Evolutionary conservation across 2,113 vertebrate genomes (phyloP), one percentile per base, ranked within the genome.

Genomic region (Ictalurus punctatus): DNA sequence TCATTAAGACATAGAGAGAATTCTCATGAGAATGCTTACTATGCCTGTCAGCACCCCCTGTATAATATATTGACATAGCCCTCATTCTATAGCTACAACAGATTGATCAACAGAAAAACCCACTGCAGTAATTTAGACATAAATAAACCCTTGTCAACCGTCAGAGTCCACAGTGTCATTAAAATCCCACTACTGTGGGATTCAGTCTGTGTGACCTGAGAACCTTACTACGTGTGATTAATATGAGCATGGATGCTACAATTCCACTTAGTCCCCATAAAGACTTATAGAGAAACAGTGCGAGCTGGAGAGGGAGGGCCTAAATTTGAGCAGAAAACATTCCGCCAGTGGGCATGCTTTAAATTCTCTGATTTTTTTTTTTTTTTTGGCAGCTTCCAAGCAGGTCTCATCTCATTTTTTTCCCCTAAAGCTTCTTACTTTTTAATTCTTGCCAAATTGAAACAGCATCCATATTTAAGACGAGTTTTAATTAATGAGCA

Each of bases 311-410:
- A 86, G 79, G 86, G 63, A 82, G 40, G 61, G 92, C 93, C 93
- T 92, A 94, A 92, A 92, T 93, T 80, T 90, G 94, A 92, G 88
- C 90, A 92, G 92, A 93, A 95, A 94, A 93, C 92, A 94, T 95
- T 93, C 93, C 91, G 94, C 95, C 94, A 95, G 88, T 94, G 93
- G 93, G 87, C 93, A 92, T 92, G 93, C 94, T 95, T 94, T 93
- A 95, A 94, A 95, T 94, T 95, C 93, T 91, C 88, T 83, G 74
- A 78, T 52, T 54, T 79, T 71, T 91, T 92, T 71, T 91, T 92
- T 93, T 95, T 91, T 92, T 92, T 93, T 95, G 94, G 92, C 94
- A 94, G 93, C 91, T 92, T 92, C 89, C 90, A 89, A 93, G 93
- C 92, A 94, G 94, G 93, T 94, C 93, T 94, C 86, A 81, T 93